Base-by-base conservation (phyloP, 2,113 vertebrate species). In the Atractosteus spatula region DNA sequence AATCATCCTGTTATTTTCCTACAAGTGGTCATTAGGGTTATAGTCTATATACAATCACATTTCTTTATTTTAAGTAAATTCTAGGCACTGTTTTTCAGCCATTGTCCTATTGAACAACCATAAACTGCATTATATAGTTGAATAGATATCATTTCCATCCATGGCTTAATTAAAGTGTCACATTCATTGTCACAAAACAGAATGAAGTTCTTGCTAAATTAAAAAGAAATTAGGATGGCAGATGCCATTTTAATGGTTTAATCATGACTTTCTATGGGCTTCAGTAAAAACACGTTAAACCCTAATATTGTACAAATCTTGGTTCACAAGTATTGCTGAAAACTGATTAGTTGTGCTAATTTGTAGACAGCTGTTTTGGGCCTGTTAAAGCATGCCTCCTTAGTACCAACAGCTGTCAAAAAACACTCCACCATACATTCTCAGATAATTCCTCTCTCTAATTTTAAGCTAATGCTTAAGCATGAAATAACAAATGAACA, bases 171-270 rank as follows among this genome's bases (percentile, higher is more conserved):
- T 88, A 84, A 87, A 89, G 83, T 79, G 85, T 84, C 85, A 86
- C 74, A 85, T 82, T 74, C 69, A 77, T 82, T 79, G 78, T 73
- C 67, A 79, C 74, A 77, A 79, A 72, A 80, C 76, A 79, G 78
- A 78, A 74, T 75, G 59, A 68, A 81, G 77, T 80, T 82, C 83
- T 83, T 69, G 4, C 67, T 80, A 80, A 89, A 90, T 90, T 87
- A 86, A 88, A 86, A 87, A 83, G 54, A 80, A 90, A 91, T 91
- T 84, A 86, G 75, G 80, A 63, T 74, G 83, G 85, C 87, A 90
- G 85, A 89, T 91, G 89, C 83, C 80, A 66, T 72, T 80, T 84
- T 90, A 90, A 90, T 90, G 82, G 75, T 84, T 86, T 86, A 88
- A 91, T 90, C 84, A 85, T 77, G 80, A 74, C 70, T 85, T 82